Percentiles rank a stretch among this genome's conserved stretches.
phyloP scores from a whole-genome alignment of 2,113 vertebrate species.

The Cephalopterus ornatus region DNA sequence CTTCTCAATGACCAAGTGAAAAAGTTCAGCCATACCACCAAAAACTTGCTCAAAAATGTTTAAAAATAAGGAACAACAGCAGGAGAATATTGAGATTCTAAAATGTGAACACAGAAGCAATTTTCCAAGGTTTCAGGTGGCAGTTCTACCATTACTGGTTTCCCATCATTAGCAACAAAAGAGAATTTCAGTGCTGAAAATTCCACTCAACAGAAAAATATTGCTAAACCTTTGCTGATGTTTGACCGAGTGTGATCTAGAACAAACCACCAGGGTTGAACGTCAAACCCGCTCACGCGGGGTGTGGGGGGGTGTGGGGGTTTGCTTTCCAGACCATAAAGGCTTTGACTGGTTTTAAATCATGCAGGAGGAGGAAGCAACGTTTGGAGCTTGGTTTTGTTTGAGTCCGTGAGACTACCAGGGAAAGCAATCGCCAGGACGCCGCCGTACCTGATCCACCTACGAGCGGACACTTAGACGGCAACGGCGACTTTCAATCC shows the following conservation, averaged over 20 bases:
- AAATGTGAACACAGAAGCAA: not conserved
- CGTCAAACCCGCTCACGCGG: not conserved
- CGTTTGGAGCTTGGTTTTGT: not conserved
- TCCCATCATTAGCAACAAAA: not conserved
- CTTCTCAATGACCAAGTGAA: constrained; percentile 57
- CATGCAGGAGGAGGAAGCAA: not conserved
- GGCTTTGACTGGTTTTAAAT: not conserved
- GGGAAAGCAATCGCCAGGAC: not conserved
- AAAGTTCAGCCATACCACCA: constrained; percentile 28
- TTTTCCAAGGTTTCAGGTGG: not conserved
- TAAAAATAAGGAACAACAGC: constrained; percentile 1
- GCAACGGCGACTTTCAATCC: not conserved
- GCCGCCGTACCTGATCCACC: not conserved
- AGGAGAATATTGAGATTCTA: not conserved
- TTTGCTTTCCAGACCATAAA: not conserved
- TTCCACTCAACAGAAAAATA: constrained; percentile 43
- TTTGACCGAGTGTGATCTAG: not conserved
- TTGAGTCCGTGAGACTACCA: not conserved
- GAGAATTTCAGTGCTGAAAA: not conserved
- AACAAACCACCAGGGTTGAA: not conserved
- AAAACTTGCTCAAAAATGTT: constrained; percentile 8
- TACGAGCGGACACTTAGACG: not conserved
- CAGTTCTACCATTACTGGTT: not conserved
- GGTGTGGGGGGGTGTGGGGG: not conserved
- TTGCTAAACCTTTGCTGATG: not conserved